Percentiles rank a stretch among this genome's conserved stretches.
These are phyloP conservation scores for Pelodiscus sinensis DNA, from an alignment of 2,113 vertebrate species.

Conservation along the genomic window DNA sequence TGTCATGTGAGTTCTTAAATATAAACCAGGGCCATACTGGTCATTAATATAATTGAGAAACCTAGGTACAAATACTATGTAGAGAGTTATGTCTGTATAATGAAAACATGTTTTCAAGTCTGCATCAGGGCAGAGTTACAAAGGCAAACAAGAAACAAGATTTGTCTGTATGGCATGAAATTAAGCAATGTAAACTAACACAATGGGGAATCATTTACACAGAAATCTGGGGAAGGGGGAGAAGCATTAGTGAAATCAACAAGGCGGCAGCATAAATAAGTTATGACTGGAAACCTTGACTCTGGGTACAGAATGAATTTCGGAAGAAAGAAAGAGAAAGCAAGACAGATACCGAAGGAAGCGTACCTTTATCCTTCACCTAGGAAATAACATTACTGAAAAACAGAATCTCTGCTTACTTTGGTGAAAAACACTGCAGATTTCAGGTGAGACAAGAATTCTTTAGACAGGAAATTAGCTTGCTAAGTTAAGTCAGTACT, in stretches of 20 bases:
- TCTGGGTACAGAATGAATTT: neutral
- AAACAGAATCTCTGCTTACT: neutral
- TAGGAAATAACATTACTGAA: too few species aligned
- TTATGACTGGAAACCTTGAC: neutral
- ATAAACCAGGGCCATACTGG: neutral
- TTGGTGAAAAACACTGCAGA: neutral
- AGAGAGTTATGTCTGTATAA: neutral
- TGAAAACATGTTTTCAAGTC: neutral
- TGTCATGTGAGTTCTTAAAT: neutral
- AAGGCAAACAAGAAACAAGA: neutral
- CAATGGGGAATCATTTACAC: neutral
- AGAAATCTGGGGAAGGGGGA: neutral
- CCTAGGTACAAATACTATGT: neutral
- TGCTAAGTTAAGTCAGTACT: neutral
- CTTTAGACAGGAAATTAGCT: neutral
- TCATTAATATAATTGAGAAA: neutral
- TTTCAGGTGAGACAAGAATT: neutral
- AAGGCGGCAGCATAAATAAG: neutral
- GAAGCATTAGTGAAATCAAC: neutral
- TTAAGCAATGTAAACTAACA: neutral
- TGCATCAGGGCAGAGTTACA: neutral
- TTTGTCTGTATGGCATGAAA: neutral
- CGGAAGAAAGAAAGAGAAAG: neutral
- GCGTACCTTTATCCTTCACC: too few species aligned
- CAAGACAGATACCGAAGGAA: neutral